Conservation (phyloP, 2,888 invertebrate species). For the Patella depressa region DNA sequence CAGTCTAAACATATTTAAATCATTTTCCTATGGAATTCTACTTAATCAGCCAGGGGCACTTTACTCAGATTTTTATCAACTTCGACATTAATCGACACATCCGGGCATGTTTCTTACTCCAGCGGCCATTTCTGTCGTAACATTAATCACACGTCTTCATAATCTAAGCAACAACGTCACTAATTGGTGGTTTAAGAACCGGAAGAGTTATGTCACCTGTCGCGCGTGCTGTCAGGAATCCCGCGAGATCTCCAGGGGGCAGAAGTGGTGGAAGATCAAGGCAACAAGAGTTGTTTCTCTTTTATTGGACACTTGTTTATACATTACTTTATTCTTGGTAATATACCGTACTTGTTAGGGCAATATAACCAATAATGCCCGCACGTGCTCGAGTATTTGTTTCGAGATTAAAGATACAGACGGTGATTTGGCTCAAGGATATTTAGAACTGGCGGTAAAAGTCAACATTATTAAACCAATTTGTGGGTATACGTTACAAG, state of each 20-base stretch:
- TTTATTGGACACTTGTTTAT: not conserved
- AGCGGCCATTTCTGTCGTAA: not conserved
- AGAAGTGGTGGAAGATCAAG: not conserved
- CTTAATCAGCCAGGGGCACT: conserved; percentile 11
- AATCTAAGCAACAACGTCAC: conserved; percentile 5
- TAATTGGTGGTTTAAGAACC: not conserved
- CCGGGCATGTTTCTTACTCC: not conserved
- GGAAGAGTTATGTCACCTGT: conserved; percentile 10
- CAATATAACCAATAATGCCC: conserved; percentile 1
- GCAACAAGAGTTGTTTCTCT: not conserved
- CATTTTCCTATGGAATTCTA: not conserved
- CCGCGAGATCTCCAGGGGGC: not conserved
- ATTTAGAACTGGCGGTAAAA: conserved; percentile 3
- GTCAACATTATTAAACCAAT: conserved; percentile 6
- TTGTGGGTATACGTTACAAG: not conserved
- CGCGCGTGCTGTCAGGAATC: conserved; percentile 6
- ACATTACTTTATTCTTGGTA: not conserved
- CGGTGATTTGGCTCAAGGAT: not conserved
- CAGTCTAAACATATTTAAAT: not conserved
- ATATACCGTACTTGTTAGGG: not conserved
- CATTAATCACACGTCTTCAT: not conserved
- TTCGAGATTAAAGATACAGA: conserved; percentile 7
- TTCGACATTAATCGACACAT: not conserved
- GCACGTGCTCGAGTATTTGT: conserved; percentile 1
- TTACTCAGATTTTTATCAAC: not conserved